phyloP scores from a whole-genome alignment of 1,140 invertebrate genomes.

The Cyrtorhinus lividipennis region DNA sequence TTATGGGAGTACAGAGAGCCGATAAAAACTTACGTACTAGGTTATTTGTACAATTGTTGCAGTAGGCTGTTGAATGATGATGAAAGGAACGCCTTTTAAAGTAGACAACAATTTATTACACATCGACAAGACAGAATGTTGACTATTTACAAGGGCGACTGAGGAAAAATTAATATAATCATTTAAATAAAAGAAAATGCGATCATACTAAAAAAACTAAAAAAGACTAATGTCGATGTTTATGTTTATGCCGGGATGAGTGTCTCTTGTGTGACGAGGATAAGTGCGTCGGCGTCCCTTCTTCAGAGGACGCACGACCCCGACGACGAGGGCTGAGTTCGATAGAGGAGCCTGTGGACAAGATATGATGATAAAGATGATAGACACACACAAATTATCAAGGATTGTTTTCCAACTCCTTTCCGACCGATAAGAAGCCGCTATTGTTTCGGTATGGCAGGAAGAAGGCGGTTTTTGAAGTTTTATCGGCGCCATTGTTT shows the following conservation, averaged over 20 bases:
- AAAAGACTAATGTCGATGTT: slow-evolving; percentile 34
- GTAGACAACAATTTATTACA: not conserved
- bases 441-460: too few relatives aligned
- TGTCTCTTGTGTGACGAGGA: slow-evolving; percentile 7
- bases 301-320: not conserved
- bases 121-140: too few relatives aligned
- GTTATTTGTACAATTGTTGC: too few relatives aligned
- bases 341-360: slow-evolving; percentile 11
- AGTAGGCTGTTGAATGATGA: too few relatives aligned
- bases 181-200: not conserved
- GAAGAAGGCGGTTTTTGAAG: too few relatives aligned
- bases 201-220: not conserved
- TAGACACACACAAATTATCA: not conserved
- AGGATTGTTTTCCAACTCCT: not conserved
- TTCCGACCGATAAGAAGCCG: not conserved
- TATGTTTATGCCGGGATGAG: slow-evolving; percentile 32
- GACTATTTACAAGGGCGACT: not conserved
- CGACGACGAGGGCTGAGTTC: slow-evolving; percentile 11
- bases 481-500: too few relatives aligned
- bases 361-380: slow-evolving; percentile 18
- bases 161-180: not conserved
- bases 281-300: slow-evolving; percentile 12
- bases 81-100: not conserved
- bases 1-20: too few relatives aligned
- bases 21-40: too few relatives aligned